Evolutionary conservation across 2,888 invertebrate genomes (phyloP), one percentile per base, ranked within the genome.

Genomic region (Harpagoxenus sublaevis): DNA sequence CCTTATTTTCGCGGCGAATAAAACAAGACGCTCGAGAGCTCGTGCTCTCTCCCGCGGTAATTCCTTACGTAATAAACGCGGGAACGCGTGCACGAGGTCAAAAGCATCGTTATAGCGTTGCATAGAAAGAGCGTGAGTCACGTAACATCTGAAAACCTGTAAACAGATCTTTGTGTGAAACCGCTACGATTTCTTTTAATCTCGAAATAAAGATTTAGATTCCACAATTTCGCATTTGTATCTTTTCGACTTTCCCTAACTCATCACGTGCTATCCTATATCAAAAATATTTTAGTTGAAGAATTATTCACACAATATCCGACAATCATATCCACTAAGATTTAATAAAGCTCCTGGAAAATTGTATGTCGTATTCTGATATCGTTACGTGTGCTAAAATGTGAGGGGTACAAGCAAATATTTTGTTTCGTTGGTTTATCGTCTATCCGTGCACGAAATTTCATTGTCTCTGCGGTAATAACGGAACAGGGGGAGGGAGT

Each of bases 21-120:
- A 78, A 70, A 77, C 84, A 60, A 68, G 85, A 78, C 71, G 74
- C 66, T 60, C 60, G 31, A 23, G 35, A n/a, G 53, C 70, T 53
- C 65, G 53, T 39, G 60, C 68, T 68, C 66, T 53, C 71, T 71
- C 74, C 78, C 79, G 79, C 79, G 79, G 83, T 65, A 55, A 70
- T 55, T 84, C 73, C 87, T 90, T 89, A 85, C 86, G 85, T 90
- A 90, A 90, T 90, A 87, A 89, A 88, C 90, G 90, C 90, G 91
- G 91, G 91, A 88, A 90, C 89, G 83, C 62, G 77, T 84, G 83
- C 68, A 84, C 86, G 82, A 79, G 88, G 88, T 90, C 87, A 73
- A 88, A 81, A 87, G 77, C 84, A 77, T 83, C 88, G 51, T 87
- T 74, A 48, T 35, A 63, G 12, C 51, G 66, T 74, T 60, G 75